Conservation (phyloP, 2,797 vertebrate species). For the Rhynchonycteris naso region DNA sequence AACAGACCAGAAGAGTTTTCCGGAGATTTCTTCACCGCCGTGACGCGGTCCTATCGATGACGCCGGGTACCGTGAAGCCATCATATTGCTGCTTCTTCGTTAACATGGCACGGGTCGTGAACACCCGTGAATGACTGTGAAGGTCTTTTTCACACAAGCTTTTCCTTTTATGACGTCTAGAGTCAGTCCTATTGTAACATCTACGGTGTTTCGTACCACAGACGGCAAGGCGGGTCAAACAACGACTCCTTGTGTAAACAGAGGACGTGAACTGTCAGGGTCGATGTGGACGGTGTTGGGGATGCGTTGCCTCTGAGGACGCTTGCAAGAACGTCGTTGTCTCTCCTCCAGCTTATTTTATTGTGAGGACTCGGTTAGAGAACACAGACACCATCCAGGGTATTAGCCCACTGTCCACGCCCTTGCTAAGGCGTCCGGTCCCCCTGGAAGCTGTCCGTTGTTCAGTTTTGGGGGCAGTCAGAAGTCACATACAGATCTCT, state of each 20-base stretch:
- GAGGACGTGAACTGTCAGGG: no score
- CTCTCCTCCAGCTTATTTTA: neutral
- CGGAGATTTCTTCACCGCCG: neutral
- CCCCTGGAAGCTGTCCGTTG: neutral
- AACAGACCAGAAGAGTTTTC: fast-evolving
- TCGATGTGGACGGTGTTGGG: no score
- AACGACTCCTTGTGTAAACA: no score
- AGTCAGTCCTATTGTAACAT: no score
- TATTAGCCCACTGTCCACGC: fast-evolving
- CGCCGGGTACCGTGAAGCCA: neutral
- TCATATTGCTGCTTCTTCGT: no score
- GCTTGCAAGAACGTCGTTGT: no score
- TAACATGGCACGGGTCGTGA: no score
- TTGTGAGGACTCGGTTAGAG: fast-evolving
- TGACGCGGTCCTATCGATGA: fast-evolving
- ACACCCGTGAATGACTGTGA: no score
- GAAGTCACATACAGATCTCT: fast-evolving
- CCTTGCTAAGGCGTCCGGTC: neutral
- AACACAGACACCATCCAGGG: fast-evolving
- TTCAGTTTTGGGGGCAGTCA: neutral
- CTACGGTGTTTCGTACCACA: no score
- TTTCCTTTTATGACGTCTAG: no score
- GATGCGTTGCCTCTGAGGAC: neutral
- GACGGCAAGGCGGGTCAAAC: no score
- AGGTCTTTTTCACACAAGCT: no score